Base-by-base conservation (phyloP, 2,113 vertebrate species). In the Acanthochromis polyacanthus region DNA sequence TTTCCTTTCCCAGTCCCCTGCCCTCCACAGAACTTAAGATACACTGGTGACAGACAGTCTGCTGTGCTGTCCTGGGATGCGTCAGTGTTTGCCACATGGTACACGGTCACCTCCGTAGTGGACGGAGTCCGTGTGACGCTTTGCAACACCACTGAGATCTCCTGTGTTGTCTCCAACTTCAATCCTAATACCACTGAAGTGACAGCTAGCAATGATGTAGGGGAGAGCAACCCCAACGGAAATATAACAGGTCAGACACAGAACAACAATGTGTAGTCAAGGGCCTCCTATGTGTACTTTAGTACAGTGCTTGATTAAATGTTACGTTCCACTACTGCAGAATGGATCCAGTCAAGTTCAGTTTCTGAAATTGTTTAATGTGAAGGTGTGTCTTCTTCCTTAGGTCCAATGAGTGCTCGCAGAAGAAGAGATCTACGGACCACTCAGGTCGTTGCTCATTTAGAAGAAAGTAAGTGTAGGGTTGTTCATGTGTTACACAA, bases 141-240 rank as follows among this genome's bases (percentile, higher is more conserved):
- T 1, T 95, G 95, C 82, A 87, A 5, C 77, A 95, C 95, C 48
- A 14, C 78, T 0, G 4, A 3, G 7, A 85, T 95, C 25, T 89
- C 71, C 83, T 95, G 95, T 70, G 10, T 43, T 10, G 20, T 91
- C 53, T 58, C 56, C 3, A 19, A 82, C 38, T 84, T 92, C 7
- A 14, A 71, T 4, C 78, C 58, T 0, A 12, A 2, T 1, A 4
- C 55, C 25, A 68, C 83, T 16, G 70, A 83, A 82, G 81, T 95
- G 65, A 94, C 87, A 2, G 95, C 94, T 40, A 90, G 89, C 75
- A 95, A 94, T 56, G 58, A 12, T 1, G 83, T 36, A 2, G 94
- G 94, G 73, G 91, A 93, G 70, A 95, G 95, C 68, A 63, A 73
- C 32, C 85, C 87, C 1, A 88, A 32, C 43, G 20, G 10, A 66